Conservation (phyloP, 2,113 vertebrate species). For the Miniopterus natalensis region DNA sequence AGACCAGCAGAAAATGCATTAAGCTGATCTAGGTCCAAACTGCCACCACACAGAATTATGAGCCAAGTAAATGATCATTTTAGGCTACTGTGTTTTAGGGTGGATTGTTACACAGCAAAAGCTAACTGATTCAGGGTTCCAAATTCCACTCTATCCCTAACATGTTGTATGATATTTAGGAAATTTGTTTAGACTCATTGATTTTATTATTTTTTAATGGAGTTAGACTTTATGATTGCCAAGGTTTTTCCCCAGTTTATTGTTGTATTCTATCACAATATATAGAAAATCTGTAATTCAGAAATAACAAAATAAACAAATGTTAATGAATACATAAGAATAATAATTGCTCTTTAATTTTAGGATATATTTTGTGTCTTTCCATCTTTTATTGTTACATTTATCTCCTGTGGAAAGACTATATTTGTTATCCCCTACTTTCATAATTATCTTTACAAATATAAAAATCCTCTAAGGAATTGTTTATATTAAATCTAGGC, state of each 20-base stretch:
- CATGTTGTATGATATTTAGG: not conserved
- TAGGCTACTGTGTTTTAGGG: not conserved
- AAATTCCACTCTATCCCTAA: not conserved
- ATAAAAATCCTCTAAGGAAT: not conserved
- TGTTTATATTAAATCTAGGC: not conserved
- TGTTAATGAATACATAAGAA: not conserved
- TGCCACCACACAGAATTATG: not conserved
- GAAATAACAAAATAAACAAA: not conserved
- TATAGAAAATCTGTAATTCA: not conserved
- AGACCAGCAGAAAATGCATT: not conserved
- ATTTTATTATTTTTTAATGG: slow-evolving; percentile 12
- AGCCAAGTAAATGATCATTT: not conserved
- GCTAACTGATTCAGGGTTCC: not conserved
- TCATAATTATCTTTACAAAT: not conserved
- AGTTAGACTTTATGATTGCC: not conserved
- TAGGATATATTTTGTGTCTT: not conserved
- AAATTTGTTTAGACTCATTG: not conserved
- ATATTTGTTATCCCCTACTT: not conserved
- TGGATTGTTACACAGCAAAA: not conserved
- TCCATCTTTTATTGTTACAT: not conserved
- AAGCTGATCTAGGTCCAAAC: not conserved
- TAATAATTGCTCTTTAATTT: not conserved
- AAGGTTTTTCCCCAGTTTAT: not conserved
- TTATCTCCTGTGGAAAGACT: not conserved
- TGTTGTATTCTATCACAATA: not conserved